Base-by-base conservation (phyloP, 64 coral and sea anemone species). In the Actinia equina region DNA sequence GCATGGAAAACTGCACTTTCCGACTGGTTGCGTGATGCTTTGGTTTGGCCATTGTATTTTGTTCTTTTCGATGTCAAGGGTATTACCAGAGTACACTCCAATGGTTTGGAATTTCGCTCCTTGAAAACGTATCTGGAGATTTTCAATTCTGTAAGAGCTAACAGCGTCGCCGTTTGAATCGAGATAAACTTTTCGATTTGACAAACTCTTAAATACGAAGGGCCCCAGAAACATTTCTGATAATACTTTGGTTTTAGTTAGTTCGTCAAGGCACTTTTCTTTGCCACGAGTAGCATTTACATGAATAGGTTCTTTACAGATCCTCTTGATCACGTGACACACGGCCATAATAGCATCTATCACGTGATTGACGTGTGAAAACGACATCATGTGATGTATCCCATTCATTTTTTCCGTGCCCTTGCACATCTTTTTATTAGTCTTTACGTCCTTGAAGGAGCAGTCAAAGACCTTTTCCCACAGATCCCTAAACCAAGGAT, bases 321-420 rank as follows among this genome's bases (percentile, higher is more conserved):
- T 81, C 43, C 49, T 81, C 17, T 81, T 81, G 77, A 94, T 80
- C 20, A 82, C 88, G 55, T 89, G 78, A 44, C 61, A 84, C 60
- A 89, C 84, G 19, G 92, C 77, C 26, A 94, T 79, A 9, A 94
- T 88, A 17, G 92, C 92, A 79, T 94, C 88, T 17, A 89, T 60
- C 8, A 94, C 87, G 69, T 82, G 83, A 14, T 71, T 84, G 17
- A 87, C 87, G 27, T 56, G 83, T 49, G 78, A 81, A 52, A 81
- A 81, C 78, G 78, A 81, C 78, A 81, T 14, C 43, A 51, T 46
- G 16, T 81, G 78, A 51, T 17, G 43, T 8, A 49, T 49, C 17
- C 78, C 42, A 22, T 44, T 81, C 6, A 51, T 5, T 20, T 81
- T 81, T 7, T 81, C 44, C 5, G 17, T 17, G 25, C 58, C 45